Evolutionary conservation across 1,140 invertebrate species (phyloP), one percentile per base, ranked within the genome.

Genomic region (Hyposmocoma kahamanoa): DNA sequence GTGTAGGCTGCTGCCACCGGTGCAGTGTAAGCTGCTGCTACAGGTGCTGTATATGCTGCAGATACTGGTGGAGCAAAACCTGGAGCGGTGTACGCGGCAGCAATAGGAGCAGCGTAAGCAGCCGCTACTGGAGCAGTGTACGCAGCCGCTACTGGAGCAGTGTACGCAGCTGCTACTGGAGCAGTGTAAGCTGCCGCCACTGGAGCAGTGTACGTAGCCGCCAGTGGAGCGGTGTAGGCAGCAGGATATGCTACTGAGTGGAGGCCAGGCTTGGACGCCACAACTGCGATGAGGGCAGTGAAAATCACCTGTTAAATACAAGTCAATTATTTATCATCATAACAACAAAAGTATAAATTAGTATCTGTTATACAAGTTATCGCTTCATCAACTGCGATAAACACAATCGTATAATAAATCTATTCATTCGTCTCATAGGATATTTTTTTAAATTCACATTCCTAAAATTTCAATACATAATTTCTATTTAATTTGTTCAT

Each of bases 211-310:
- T 59, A 59, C n/a, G n/a, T n/a, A 1, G 56, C 56, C 4, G 56
- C 50, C 19, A 22, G 18, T 22, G 24, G 24, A 0, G 47, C 36
- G 10, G 47, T 24, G 9, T 22, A 34, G 3, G 47, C 42, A 3
- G 47, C 24, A 0, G 48, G 38, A 57, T 77, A 79, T 0, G 75
- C 78, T 32, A 82, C 70, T 0, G 78, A 79, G 47, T 79, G 77
- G 44, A 74, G 70, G 22, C 78, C 75, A 28, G 78, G 78, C 42
- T 82, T 82, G 28, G 75, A 75, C 9, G 68, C 70, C 38, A 59
- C 78, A 13, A 79, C 43, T 17, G 70, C 69, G 26, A 77, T 32
- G n/a, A 82, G 53, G 28, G 68, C 56, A 49, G 59, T 53, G 52
- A 79, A 68, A 32, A 76, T 55, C 0, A 79, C 56, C 78, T 82